Percentiles rank a stretch among this genome's conserved stretches.
phyloP scores from a whole-genome alignment of 2,113 vertebrate species.

The Clarias magur region DNA sequence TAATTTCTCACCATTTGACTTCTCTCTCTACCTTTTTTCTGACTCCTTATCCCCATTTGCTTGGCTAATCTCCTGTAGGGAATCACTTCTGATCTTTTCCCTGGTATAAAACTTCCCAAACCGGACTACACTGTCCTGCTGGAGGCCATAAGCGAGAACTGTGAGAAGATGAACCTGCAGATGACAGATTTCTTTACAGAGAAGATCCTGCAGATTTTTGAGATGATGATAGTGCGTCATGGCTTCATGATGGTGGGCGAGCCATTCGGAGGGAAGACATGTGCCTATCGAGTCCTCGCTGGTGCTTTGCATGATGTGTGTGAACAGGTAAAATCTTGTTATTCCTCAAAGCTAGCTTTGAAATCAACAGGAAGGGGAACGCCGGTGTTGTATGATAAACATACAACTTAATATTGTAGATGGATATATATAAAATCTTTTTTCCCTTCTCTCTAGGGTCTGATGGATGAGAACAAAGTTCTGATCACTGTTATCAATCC shows the following conservation, averaged over 20 bases:
- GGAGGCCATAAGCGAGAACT: constrained; percentile 80
- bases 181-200: constrained; percentile 80
- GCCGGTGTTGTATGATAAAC: background rate
- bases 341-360: background rate
- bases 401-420: background rate
- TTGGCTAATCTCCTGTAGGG: constrained; percentile 68
- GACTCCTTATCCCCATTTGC: background rate
- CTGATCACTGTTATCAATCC: constrained; percentile 90
- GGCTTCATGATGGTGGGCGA: constrained; percentile 94
- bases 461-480: constrained; percentile 89
- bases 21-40: background rate
- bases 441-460: constrained; percentile 66
- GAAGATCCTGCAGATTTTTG: constrained; percentile 90
- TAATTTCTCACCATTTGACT: background rate
- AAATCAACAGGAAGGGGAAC: background rate
- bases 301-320: constrained; percentile 79
- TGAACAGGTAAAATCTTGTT: constrained; percentile 73
- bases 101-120: constrained; percentile 84
- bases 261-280: constrained; percentile 88
- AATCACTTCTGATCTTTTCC: constrained; percentile 91
- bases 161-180: constrained; percentile 84
- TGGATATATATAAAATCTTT: background rate
- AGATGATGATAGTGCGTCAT: constrained; percentile 92
- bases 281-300: constrained; percentile 83
- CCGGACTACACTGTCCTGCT: constrained; percentile 81